Percentiles rank a stretch among this genome's conserved stretches.
These are phyloP conservation scores for Megalopta genalis DNA, from an alignment of 1,140 invertebrate genomes.

Conservation along the genomic window DNA sequence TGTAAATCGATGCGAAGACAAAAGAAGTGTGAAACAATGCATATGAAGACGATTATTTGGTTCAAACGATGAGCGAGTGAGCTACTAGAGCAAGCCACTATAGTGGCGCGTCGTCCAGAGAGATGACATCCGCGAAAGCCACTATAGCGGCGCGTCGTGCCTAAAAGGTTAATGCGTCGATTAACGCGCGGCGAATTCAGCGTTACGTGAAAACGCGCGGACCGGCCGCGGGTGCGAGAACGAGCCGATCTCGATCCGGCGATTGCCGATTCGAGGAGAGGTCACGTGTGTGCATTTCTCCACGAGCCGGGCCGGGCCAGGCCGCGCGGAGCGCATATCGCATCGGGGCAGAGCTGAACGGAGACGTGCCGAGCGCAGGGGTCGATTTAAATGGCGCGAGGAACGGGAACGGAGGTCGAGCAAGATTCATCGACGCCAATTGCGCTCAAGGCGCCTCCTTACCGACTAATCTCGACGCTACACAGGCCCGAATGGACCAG, in stretches of 20 bases:
- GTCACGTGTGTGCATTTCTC: neutral
- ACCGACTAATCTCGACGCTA: constrained; percentile 57
- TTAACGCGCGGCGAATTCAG: neutral
- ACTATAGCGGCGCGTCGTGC: no score
- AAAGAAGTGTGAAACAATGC: no score
- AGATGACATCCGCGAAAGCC: no score
- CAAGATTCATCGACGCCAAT: constrained; percentile 47
- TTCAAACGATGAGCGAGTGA: no score
- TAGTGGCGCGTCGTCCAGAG: no score
- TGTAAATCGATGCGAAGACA: no score
- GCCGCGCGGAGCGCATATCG: no score
- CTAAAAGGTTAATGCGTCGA: neutral
- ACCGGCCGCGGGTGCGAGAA: no score
- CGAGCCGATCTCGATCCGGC: neutral
- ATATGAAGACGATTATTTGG: no score
- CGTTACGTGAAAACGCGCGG: neutral
- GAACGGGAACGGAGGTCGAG: constrained; percentile 29
- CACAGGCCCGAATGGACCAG: constrained; percentile 60
- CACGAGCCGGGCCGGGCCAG: neutral
- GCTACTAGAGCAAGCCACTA: no score
- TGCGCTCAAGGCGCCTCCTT: constrained; percentile 41
- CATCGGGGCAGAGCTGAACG: no score
- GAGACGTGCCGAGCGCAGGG: no score
- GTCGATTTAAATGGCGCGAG: constrained; percentile 3
- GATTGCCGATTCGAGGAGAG: neutral